phyloP scores from a whole-genome alignment of 2,888 invertebrate species.

The Cetonia aurata region DNA sequence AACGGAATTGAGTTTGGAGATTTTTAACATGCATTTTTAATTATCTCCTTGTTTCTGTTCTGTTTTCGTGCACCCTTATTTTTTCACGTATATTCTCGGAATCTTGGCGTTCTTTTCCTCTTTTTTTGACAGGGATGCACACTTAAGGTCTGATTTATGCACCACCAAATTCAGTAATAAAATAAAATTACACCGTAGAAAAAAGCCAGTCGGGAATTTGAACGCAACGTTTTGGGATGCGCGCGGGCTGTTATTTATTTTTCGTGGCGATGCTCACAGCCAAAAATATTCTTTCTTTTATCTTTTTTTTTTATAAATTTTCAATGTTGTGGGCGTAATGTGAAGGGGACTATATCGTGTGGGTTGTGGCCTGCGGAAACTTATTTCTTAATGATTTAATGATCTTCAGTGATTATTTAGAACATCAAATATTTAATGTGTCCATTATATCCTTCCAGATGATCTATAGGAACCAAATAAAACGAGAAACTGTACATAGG shows the following conservation, averaged over 20 bases:
- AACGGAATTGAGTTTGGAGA: neutral
- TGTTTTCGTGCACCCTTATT: conserved; percentile 6
- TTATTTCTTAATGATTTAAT: too few species aligned
- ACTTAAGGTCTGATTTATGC: conserved; percentile 34
- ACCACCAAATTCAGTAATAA: conserved; percentile 27
- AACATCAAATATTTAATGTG: too few species aligned
- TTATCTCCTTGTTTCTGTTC: conserved; percentile 8
- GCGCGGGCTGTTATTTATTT: too few species aligned
- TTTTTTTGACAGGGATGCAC: conserved; percentile 22
- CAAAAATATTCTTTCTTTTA: conserved; percentile 6
- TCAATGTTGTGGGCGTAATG: conserved; percentile 10
- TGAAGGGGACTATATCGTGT: too few species aligned
- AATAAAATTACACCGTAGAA: conserved; percentile 28
- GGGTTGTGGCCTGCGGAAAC: too few species aligned
- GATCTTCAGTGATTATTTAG: too few species aligned
- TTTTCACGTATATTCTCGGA: conserved; percentile 11
- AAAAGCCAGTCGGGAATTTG: conserved; percentile 26
- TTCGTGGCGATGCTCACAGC: neutral
- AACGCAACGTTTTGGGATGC: conserved; percentile 7
- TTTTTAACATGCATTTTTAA: conserved; percentile 23
- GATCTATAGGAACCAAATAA: too few species aligned
- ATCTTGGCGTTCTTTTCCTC: neutral
- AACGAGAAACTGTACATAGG: too few species aligned
- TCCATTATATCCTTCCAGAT: too few species aligned
- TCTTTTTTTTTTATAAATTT: neutral